Evolutionary conservation across 2,888 invertebrate species (phyloP).

Genomic region (Spialia ferax): DNA sequence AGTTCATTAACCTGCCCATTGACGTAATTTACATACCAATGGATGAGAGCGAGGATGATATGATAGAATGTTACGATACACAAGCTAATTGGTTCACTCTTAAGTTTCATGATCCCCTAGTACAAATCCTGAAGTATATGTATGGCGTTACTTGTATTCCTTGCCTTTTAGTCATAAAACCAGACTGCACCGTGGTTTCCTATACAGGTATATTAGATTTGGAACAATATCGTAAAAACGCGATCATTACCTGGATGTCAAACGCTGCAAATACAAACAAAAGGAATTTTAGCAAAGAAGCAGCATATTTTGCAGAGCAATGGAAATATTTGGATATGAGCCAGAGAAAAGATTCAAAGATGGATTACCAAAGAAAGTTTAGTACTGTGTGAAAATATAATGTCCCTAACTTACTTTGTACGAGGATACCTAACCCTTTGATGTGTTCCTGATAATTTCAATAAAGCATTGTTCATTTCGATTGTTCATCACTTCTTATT

Average conservation of each 20-base stretch:
- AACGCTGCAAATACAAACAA: slow-evolving; percentile 49
- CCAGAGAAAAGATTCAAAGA: slow-evolving; percentile 40
- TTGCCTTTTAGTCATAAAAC: slow-evolving; percentile 60
- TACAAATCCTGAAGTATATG: slow-evolving; percentile 60
- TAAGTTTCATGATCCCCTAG: slow-evolving; percentile 61
- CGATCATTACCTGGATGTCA: slow-evolving; percentile 70
- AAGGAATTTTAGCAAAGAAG: slow-evolving; percentile 61
- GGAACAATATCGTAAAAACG: slow-evolving; percentile 70
- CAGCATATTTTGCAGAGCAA: slow-evolving; percentile 59
- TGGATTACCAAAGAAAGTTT: slow-evolving; percentile 57
- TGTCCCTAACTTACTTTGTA: too few relatives aligned
- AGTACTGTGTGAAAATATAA: slow-evolving; percentile 42
- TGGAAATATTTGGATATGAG: slow-evolving; percentile 59
- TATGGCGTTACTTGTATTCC: slow-evolving; percentile 68
- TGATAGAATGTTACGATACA: slow-evolving; percentile 53
- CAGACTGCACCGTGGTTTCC: slow-evolving; percentile 65
- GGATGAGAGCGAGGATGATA: slow-evolving; percentile 63
- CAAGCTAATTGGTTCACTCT: slow-evolving; percentile 82
- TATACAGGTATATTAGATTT: slow-evolving; percentile 67
- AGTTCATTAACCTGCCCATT: slow-evolving; percentile 65
- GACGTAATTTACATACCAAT: slow-evolving; percentile 75
- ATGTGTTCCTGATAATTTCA: not conserved
- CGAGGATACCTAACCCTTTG: not conserved
- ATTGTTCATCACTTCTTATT: too few relatives aligned
- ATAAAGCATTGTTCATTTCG: too few relatives aligned